Base-by-base conservation (phyloP, 2,113 vertebrate species). In the Boulengeromyrus knoepffleri region DNA sequence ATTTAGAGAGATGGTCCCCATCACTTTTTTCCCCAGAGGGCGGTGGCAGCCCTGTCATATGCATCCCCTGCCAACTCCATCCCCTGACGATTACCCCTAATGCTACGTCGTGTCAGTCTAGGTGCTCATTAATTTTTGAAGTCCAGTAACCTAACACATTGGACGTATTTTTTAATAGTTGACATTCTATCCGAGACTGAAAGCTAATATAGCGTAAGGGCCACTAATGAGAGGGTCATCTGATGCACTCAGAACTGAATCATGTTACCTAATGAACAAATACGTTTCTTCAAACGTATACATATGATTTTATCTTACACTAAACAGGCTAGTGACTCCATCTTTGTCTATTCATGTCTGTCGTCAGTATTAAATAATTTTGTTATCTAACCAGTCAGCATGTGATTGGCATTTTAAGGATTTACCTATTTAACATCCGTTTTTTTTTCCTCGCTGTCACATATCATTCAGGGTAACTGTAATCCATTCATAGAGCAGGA, bases 71-170 rank as follows among this genome's bases (percentile, higher is more conserved):
- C 53, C 53, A 56, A 21, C 53, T 10, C 58, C 1, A 66, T 27
- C 58, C 58, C 58, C n/a, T 27, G n/a, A 92, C 83, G 9, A 46
- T 85, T n/a, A 42, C 83, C 83, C 87, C 50, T 70, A 90, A 45
- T 10, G n/a, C 53, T 62, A 46, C n/a, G 56, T 1, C 62, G 45
- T 62, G 87, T 47, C 86, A 84, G 87, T 31, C 88, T 88, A 85
- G 62, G 50, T n/a, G 27, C 42, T 92, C 90, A 91, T 92, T 13
- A 88, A 90, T 90, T 58, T 92, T 91, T 89, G 31, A 92, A 21
- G 85, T 6, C 36, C 70, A 88, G 89, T 90, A 91, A 91, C 89
- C 27, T 83, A 84, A 85, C 74, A 80, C 91, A 15, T 49, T 52
- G 13, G 8, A 87, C n/a, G n/a, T 53, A 39, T 87, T 47, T 84